Evolutionary conservation across 2,888 invertebrate genomes (phyloP).

Genomic region (Lacanobia oleracea): DNA sequence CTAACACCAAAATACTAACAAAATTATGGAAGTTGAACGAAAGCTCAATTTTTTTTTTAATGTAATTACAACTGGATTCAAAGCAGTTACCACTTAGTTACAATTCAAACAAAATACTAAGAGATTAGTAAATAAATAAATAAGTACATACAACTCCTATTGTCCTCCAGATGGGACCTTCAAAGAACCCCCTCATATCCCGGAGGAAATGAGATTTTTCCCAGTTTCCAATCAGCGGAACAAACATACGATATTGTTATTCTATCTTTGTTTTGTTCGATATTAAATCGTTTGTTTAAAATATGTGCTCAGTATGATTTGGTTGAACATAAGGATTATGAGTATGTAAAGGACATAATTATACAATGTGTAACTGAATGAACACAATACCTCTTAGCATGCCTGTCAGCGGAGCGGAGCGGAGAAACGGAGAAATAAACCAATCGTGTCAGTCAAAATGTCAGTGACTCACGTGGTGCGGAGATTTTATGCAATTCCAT

Average conservation of each 20-base stretch:
- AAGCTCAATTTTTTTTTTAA: too few species aligned
- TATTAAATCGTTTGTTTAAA: conserved; percentile 58
- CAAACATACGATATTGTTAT: conserved; percentile 61
- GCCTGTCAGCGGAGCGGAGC: too few species aligned
- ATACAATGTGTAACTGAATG: too few species aligned
- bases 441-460: too few species aligned
- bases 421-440: too few species aligned
- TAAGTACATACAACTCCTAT: conserved; percentile 29
- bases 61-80: too few species aligned
- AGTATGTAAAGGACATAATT: too few species aligned
- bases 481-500: too few species aligned
- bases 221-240: conserved; percentile 63
- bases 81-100: neutral
- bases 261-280: conserved; percentile 41
- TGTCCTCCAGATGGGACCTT: conserved; percentile 43
- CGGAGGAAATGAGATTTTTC: conserved; percentile 66
- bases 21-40: too few species aligned
- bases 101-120: neutral
- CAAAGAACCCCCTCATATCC: conserved; percentile 58
- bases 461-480: too few species aligned
- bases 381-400: too few species aligned
- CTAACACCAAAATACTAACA: too few species aligned
- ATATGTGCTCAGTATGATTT: conserved; percentile 54
- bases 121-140: conserved; percentile 31
- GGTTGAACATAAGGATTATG: conserved; percentile 23